A percentile compares a stretch with the other conserved stretches of the same genome.
phyloP scores from a whole-genome alignment of 1,140 invertebrate species.

The Drosophila guanche region DNA sequence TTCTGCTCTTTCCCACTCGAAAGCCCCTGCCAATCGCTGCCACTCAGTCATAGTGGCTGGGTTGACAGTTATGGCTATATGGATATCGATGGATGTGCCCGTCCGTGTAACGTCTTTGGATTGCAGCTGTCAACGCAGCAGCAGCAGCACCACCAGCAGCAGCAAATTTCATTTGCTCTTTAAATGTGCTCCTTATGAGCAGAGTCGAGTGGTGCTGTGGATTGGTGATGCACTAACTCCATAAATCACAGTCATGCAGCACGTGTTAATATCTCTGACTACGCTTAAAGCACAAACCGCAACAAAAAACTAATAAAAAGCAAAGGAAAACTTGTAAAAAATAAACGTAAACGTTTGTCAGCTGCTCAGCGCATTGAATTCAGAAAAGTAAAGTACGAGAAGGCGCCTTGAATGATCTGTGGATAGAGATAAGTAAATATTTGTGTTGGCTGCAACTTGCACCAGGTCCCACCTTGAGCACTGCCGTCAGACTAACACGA shows the following conservation, averaged over 20 bases:
- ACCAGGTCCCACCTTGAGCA: constrained; percentile 50
- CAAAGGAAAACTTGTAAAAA: background rate
- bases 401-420: constrained; percentile 69
- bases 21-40: constrained; percentile 46
- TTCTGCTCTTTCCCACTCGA: background rate
- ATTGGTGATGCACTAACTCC: constrained; percentile 40
- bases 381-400: constrained; percentile 69
- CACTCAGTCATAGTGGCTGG: constrained; percentile 48
- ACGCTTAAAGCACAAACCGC: constrained; percentile 1
- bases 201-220: constrained; percentile 16
- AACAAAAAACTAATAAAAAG: constrained; percentile 16
- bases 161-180: constrained; percentile 57
- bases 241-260: constrained; percentile 64
- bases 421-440: background rate
- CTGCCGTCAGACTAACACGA: constrained; percentile 53
- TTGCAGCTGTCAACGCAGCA: constrained; percentile 71
- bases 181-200: constrained; percentile 48
- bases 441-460: background rate
- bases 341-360: constrained; percentile 20
- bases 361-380: constrained; percentile 56
- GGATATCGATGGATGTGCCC: constrained; percentile 48
- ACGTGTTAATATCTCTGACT: constrained; percentile 51
- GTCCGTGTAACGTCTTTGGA: constrained; percentile 59
- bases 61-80: constrained; percentile 64
- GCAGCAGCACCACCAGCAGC: constrained; percentile 16